A percentile compares a stretch with the other conserved stretches of the same genome.
phyloP scores from a whole-genome alignment of 2,113 vertebrate species.

The Myiozetetes cayanensis region DNA sequence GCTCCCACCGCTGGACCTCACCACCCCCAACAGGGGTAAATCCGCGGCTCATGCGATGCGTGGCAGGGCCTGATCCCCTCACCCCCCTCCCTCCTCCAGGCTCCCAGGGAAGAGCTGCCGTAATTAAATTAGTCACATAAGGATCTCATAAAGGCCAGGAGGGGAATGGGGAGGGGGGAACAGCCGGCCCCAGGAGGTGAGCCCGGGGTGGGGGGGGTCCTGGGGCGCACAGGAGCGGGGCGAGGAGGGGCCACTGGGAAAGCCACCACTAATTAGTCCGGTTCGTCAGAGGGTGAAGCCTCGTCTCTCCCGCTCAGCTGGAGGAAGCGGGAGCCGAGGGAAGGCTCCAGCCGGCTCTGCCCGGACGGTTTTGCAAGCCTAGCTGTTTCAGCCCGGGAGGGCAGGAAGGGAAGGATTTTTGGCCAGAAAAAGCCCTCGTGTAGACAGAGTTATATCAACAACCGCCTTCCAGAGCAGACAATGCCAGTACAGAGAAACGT shows the following conservation, averaged over 20 bases:
- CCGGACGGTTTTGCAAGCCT: conserved; percentile 48
- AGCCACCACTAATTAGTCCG: rapidly evolving
- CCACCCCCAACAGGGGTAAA: neutral
- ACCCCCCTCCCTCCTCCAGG: neutral
- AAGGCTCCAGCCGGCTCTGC: conserved; percentile 18
- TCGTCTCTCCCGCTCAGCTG: neutral
- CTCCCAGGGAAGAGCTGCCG: neutral
- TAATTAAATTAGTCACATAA: neutral
- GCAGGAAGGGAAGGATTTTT: conserved; percentile 58
- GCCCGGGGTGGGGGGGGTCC: neutral
- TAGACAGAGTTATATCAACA: conserved; percentile 38
- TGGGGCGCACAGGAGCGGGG: neutral
- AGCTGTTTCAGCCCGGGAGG: conserved; percentile 58
- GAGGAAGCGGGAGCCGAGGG: neutral
- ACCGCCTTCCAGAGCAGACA: conserved; percentile 32
- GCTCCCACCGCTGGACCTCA: rapidly evolving
- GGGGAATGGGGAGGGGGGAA: neutral
- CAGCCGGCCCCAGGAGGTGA: rapidly evolving
- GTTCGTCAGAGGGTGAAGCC: neutral
- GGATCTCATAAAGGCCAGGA: neutral
- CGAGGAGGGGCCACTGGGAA: rapidly evolving
- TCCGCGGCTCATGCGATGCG: neutral
- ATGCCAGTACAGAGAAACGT: conserved; percentile 19
- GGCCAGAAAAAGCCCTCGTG: conserved; percentile 49
- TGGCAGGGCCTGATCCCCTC: neutral